Evolutionary conservation across 2,888 invertebrate genomes (phyloP).

Genomic region (Dynastes tityus): DNA sequence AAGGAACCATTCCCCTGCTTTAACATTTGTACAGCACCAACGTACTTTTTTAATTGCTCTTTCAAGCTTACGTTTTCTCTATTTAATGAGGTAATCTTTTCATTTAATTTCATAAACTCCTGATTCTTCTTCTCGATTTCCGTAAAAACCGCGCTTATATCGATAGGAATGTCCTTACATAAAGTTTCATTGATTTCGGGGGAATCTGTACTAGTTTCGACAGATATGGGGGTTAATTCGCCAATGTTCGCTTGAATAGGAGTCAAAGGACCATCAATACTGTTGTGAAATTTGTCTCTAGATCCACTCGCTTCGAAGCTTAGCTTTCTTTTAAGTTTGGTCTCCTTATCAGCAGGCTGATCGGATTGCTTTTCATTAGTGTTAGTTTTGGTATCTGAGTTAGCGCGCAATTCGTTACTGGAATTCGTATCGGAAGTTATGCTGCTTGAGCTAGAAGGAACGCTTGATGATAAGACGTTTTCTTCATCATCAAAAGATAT

Average conservation of each 20-base stretch:
- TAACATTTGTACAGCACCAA: conserved; percentile 90
- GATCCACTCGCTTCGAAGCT: conserved; percentile 67
- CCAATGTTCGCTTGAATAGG: conserved; percentile 71
- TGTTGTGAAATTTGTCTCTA: conserved; percentile 63
- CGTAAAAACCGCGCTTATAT: conserved; percentile 67
- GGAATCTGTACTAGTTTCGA: conserved; percentile 63
- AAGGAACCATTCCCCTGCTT: conserved; percentile 71
- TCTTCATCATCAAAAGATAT: conserved; percentile 79
- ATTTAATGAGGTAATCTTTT: conserved; percentile 63
- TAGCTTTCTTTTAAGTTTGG: conserved; percentile 59
- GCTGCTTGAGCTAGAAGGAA: conserved; percentile 66
- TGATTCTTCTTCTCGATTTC: conserved; percentile 67
- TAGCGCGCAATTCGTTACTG: conserved; percentile 41
- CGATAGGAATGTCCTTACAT: conserved; percentile 65
- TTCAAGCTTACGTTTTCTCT: conserved; percentile 88
- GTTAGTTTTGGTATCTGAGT: conserved; percentile 30
- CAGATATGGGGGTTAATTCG: conserved; percentile 71
- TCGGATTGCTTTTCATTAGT: conserved; percentile 47
- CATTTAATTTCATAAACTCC: conserved; percentile 65
- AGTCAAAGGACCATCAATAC: conserved; percentile 67
- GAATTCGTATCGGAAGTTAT: conserved; percentile 55
- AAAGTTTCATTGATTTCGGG: conserved; percentile 64
- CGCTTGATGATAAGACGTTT: conserved; percentile 65
- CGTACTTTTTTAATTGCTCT: conserved; percentile 88
- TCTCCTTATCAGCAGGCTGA: conserved; percentile 29